A percentile compares a stretch with the other conserved stretches of the same genome.
Evolutionary conservation across 2,113 vertebrate species (phyloP).

Genomic region (Prinia subflava): DNA sequence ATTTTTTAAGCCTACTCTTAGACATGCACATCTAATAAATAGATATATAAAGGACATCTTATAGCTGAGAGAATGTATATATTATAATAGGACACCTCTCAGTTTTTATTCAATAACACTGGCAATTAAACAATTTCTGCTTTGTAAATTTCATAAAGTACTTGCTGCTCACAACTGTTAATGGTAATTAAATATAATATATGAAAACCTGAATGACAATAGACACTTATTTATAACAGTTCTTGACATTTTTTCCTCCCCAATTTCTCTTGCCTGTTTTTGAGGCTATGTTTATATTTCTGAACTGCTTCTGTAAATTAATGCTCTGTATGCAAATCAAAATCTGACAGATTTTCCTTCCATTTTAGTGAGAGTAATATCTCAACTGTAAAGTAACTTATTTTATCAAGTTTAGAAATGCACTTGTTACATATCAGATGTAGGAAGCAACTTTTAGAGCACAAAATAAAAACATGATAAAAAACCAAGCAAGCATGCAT

Average conservation of each 20-base stretch:
- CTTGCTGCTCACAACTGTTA: neutral
- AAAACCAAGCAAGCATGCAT: too few species aligned
- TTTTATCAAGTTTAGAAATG: neutral
- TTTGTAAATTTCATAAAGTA: neutral
- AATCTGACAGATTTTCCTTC: neutral
- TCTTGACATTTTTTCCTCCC: neutral
- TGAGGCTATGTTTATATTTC: neutral
- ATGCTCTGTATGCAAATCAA: neutral
- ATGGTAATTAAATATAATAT: neutral
- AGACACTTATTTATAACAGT: neutral
- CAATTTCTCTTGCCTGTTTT: neutral
- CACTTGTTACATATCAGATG: neutral
- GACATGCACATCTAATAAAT: neutral
- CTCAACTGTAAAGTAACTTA: neutral
- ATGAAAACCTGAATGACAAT: neutral
- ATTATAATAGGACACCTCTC: neutral
- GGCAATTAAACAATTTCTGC: neutral
- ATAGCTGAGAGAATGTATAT: neutral
- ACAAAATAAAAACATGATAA: neutral
- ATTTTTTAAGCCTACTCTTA: neutral
- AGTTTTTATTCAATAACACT: neutral
- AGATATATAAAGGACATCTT: neutral
- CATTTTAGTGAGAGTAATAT: neutral
- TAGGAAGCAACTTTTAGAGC: neutral
- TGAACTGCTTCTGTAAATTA: neutral